Percentiles rank a stretch among this genome's conserved stretches.
Conservation (phyloP, 2,888 invertebrate species). For the Platypus cylindrus region DNA sequence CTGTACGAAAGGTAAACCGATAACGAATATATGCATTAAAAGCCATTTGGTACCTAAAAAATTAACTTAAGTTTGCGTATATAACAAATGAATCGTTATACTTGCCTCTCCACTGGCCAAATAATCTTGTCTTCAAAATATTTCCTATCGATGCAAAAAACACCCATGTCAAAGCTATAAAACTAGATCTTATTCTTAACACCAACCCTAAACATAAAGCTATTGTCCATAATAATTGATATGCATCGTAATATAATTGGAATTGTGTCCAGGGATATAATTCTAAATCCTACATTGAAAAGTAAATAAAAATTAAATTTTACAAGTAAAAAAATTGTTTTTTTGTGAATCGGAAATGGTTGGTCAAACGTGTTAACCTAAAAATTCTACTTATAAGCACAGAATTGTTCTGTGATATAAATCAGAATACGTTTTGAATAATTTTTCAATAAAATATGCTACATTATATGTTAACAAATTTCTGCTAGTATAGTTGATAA, state of each 20-base stretch:
- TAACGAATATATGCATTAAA: slow-evolving; percentile 39
- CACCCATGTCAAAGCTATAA: slow-evolving; percentile 52
- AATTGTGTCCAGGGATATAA: slow-evolving; percentile 41
- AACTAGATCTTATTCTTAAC: slow-evolving; percentile 52
- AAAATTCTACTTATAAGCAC: too few relatives aligned
- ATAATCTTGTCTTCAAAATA: slow-evolving; percentile 39
- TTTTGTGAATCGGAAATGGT: too few relatives aligned
- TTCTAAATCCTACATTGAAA: slow-evolving; percentile 30
- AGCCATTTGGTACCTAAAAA: slow-evolving; percentile 42
- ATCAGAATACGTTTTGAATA: too few relatives aligned
- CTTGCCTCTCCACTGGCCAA: slow-evolving; percentile 40
- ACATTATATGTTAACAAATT: too few relatives aligned
- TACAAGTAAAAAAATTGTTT: too few relatives aligned
- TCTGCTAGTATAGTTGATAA: neutral
- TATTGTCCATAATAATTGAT: slow-evolving; percentile 44
- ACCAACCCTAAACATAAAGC: slow-evolving; percentile 41
- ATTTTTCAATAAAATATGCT: too few relatives aligned
- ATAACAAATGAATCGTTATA: too few relatives aligned
- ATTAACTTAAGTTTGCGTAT: slow-evolving; percentile 1
- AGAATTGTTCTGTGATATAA: too few relatives aligned
- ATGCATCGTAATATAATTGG: slow-evolving; percentile 45
- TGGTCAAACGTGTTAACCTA: too few relatives aligned
- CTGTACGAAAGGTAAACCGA: slow-evolving; percentile 51
- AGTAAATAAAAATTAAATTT: too few relatives aligned
- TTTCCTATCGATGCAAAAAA: slow-evolving; percentile 45